Conservation (phyloP, 2,888 invertebrate species). For the Lydus trimaculatus region DNA sequence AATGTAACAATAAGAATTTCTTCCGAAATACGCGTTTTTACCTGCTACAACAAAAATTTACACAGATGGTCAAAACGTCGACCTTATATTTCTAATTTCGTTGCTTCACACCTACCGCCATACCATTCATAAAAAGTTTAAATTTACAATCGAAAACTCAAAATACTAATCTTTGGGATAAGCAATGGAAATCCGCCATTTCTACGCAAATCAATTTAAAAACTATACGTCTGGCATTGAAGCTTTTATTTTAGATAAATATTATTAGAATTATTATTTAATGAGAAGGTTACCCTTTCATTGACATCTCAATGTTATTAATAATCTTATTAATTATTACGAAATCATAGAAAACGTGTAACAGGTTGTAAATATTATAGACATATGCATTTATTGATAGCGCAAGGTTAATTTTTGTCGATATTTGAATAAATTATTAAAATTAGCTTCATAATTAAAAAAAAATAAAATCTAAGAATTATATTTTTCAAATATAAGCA, state of each 20-base stretch:
- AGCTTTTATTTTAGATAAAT: background rate
- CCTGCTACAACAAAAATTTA: too few relatives aligned
- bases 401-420: background rate
- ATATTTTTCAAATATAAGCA: background rate
- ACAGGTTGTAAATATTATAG: conserved; percentile 24
- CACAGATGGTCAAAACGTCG: too few relatives aligned
- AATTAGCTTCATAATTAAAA: background rate
- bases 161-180: too few relatives aligned
- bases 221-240: background rate
- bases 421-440: background rate
- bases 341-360: conserved; percentile 11
- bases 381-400: background rate
- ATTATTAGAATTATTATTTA: background rate
- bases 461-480: background rate
- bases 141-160: too few relatives aligned
- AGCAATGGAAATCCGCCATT: background rate
- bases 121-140: too few relatives aligned
- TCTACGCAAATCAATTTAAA: background rate
- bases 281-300: conserved; percentile 3
- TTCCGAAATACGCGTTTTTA: too few relatives aligned
- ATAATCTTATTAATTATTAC: conserved; percentile 19
- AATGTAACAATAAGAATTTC: too few relatives aligned
- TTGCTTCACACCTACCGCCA: too few relatives aligned
- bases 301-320: conserved; percentile 7
- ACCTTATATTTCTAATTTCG: too few relatives aligned